A percentile compares a stretch with the other conserved stretches of the same genome.
These are phyloP conservation scores for Spondyliosoma cantharus DNA, from an alignment of 2,797 vertebrate genomes.

Conservation along the genomic window DNA sequence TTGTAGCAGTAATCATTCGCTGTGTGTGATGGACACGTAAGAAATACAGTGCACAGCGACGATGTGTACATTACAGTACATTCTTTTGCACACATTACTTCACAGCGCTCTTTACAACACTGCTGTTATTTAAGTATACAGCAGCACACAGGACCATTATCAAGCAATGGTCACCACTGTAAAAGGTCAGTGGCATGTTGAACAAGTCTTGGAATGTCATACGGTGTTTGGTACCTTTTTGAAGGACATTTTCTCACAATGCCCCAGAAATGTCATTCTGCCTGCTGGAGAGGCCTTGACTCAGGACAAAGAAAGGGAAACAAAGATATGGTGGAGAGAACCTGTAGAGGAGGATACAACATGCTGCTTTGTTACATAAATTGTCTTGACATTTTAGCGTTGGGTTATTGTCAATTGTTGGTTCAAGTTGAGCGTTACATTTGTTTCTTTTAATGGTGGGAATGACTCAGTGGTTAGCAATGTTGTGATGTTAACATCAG, in stretches of 20 bases:
- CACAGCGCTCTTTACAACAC: not conserved
- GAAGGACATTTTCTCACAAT: conserved; percentile 61
- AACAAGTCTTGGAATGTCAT: conserved; percentile 50
- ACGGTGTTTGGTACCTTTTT: conserved; percentile 38
- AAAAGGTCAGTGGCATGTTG: conserved; percentile 55
- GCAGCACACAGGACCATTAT: conserved; percentile 1
- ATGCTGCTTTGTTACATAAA: not conserved
- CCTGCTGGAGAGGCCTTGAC: conserved; percentile 65
- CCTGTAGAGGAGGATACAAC: not conserved
- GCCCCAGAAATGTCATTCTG: conserved; percentile 75
- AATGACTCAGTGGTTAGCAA: not conserved
- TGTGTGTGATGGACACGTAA: conserved; percentile 12
- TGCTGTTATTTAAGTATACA: conserved; percentile 13
- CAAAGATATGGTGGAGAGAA: conserved; percentile 17
- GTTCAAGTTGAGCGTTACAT: too few species aligned
- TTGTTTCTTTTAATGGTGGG: too few species aligned
- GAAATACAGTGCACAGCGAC: not conserved
- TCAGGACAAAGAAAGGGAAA: conserved; percentile 54
- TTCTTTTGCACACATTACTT: conserved; percentile 30
- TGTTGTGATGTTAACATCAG: not conserved
- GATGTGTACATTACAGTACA: conserved; percentile 5
- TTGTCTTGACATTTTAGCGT: conserved; percentile 20
- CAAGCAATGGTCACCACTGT: conserved; percentile 20
- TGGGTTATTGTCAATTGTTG: not conserved
- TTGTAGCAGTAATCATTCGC: conserved; percentile 37